phyloP scores from a whole-genome alignment of 2,797 vertebrate genomes.

The Phylloscopus collybita region DNA sequence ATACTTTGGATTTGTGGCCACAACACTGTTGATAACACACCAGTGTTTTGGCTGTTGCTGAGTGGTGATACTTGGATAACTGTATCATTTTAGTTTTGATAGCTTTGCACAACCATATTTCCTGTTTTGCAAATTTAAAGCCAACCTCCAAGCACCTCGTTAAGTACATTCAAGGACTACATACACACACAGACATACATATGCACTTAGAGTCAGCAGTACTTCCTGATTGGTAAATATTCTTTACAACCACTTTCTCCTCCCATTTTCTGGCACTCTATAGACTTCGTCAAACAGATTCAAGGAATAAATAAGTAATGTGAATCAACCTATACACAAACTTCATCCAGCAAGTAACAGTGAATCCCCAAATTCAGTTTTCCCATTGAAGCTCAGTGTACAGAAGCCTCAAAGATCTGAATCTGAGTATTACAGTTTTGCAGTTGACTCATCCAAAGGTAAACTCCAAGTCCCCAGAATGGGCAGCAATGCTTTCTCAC shows the following conservation, averaged over 20 bases:
- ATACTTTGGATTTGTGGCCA: neutral
- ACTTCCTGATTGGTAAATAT: neutral
- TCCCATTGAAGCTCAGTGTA: accelerated
- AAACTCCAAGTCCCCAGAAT: neutral
- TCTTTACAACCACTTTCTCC: neutral
- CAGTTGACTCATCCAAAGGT: neutral
- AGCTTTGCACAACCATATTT: neutral
- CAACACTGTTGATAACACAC: neutral
- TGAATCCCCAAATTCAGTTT: neutral
- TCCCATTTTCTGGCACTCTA: neutral
- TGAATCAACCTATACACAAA: neutral
- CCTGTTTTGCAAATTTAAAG: neutral
- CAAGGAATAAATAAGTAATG: neutral
- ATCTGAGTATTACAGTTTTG: neutral
- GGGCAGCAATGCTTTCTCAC: neutral
- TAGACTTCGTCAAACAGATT: neutral
- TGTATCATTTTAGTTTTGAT: neutral
- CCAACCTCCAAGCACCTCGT: neutral
- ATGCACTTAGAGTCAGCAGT: neutral
- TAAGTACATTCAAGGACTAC: neutral
- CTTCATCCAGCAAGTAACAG: neutral
- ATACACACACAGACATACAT: neutral
- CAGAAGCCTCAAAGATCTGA: neutral
- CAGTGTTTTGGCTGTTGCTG: neutral
- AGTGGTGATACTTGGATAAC: neutral